Evolutionary conservation across 2,113 vertebrate species (phyloP), one percentile per base, ranked within the genome.

Genomic region (Athene noctua): DNA sequence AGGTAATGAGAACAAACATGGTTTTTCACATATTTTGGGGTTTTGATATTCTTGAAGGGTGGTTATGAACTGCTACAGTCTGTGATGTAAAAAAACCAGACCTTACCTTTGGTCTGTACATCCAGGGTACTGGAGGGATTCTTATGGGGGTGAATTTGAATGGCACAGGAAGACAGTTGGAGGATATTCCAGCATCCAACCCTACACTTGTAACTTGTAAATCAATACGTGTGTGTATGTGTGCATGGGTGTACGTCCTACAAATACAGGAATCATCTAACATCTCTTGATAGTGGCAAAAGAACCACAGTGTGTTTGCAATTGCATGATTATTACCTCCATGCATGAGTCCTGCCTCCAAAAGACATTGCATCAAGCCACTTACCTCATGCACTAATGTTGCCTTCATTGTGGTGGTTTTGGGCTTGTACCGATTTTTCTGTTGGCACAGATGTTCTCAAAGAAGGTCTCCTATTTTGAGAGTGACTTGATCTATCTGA

Each of bases 221-320:
- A 27, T 15, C 62, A 58, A 5, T 9, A 42, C 6, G 10, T 13
- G 44, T 10, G 3, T 7, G n/a, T 21, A 23, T 27, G 7, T 30
- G 27, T 34, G 29, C 18, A 26, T 22, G n/a, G 1, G 5, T 27
- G 8, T 6, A 29, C 0, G 0, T 8, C 40, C 16, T 10, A 36
- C 15, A 75, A 71, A 46, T 3, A 36, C 49, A 80, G 59, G 36
- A 54, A 34, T 18, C 4, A 6, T 19, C 49, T 62, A 26, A 42
- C 13, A 29, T 11, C 8, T n/a, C 21, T 57, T 4, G 5, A 11
- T 29, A 0, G 1, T 26, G 65, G 6, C 30, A 38, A 21, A 86
- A 61, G 1, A 16, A 46, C 2, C 3, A 6, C 4, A 17, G 5
- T 0, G 7, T 44, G 10, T 49, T 55, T 36, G 11, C 5, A n/a